Evolutionary conservation across 2,797 vertebrate genomes (phyloP).

Genomic region (Melanotaenia maccullochi): DNA sequence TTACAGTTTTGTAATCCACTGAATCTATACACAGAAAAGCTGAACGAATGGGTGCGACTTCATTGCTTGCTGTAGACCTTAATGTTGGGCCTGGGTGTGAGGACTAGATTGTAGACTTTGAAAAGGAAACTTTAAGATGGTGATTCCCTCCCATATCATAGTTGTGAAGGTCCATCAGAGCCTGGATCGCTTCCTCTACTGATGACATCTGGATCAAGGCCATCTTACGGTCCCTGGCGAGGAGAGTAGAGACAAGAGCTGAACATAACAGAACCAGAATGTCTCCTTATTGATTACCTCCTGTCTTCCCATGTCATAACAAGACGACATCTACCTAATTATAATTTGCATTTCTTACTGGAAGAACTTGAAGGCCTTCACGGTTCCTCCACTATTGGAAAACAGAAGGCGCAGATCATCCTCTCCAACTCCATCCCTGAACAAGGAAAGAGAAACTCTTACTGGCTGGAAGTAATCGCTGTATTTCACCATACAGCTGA

Average conservation of each 20-base stretch:
- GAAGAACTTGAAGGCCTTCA: constrained; percentile 99
- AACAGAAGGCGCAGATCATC: constrained; percentile 95
- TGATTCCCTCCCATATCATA: constrained; percentile 98
- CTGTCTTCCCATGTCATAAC: not conserved
- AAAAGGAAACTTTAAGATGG: constrained; percentile 98
- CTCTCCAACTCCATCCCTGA: constrained; percentile 92
- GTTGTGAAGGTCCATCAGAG: constrained; percentile 97
- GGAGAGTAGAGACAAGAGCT: constrained; percentile 1
- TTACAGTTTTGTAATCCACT: constrained; percentile 11
- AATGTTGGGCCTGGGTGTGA: not conserved
- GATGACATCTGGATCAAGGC: constrained; percentile 98
- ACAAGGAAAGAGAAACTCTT: constrained; percentile 33
- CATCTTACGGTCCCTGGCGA: constrained; percentile 96
- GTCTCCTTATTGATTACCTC: not conserved
- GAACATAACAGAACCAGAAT: not conserved
- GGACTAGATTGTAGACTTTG: constrained; percentile 95
- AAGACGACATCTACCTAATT: not conserved
- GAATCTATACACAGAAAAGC: constrained; percentile 25
- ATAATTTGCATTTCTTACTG: constrained; percentile 86
- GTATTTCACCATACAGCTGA: not conserved
- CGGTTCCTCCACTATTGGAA: constrained; percentile 94
- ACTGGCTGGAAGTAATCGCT: not conserved
- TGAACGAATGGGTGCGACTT: constrained; percentile 19
- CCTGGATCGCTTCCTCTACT: constrained; percentile 97
- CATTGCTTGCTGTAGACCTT: constrained; percentile 14